Percentiles rank a stretch among this genome's conserved stretches.
These are phyloP conservation scores for Hystrix brachyura DNA, from an alignment of 2,113 vertebrate genomes.

Conservation along the genomic window DNA sequence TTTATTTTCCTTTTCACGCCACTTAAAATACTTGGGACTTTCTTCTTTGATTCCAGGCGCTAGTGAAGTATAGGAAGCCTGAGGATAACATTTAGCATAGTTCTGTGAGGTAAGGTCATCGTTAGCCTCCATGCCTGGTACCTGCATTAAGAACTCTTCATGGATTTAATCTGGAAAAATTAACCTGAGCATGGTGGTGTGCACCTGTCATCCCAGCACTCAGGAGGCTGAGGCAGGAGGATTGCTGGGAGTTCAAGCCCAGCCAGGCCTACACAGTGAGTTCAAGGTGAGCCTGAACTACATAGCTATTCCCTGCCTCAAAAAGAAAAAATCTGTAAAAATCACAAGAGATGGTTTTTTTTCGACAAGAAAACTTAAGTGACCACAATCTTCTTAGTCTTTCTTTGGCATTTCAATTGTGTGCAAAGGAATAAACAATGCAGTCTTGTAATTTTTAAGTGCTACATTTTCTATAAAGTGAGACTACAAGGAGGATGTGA, in stretches of 20 bases:
- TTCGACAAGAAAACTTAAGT: background rate
- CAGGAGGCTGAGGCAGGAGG: background rate
- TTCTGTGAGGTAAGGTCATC: background rate
- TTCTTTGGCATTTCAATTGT: background rate
- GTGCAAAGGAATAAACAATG: background rate
- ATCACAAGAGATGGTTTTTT: background rate
- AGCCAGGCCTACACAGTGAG: background rate
- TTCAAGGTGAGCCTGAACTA: background rate
- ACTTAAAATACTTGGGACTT: background rate
- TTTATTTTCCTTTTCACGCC: background rate
- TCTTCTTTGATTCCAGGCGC: background rate
- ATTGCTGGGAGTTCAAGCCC: background rate
- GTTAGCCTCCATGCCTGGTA: too few relatives aligned
- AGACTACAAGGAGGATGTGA: accelerated
- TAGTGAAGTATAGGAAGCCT: background rate
- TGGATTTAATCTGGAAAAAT: background rate
- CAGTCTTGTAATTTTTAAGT: accelerated
- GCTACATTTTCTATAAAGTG: background rate
- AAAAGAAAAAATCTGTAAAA: background rate
- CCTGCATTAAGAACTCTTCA: background rate
- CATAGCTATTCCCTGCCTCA: background rate
- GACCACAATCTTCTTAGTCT: too few relatives aligned
- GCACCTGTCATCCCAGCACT: background rate
- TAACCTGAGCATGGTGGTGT: background rate
- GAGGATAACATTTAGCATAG: background rate